phyloP scores from a whole-genome alignment of 2,797 vertebrate genomes.

The Phalloptychus januarius region DNA sequence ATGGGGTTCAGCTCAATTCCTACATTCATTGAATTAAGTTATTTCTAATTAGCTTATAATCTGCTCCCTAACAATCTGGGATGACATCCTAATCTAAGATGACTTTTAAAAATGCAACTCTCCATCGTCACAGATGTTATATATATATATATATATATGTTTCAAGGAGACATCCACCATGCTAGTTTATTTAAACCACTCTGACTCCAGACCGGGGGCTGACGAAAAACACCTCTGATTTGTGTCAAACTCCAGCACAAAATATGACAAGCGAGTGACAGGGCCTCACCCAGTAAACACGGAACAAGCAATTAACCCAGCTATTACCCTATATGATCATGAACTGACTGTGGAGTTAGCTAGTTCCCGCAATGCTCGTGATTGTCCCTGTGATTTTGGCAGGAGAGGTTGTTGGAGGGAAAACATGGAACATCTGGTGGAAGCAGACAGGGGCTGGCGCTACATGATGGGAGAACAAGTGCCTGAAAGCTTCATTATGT shows the following conservation, averaged over 20 bases:
- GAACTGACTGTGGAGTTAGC: constrained; percentile 58
- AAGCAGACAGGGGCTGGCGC: constrained; percentile 78
- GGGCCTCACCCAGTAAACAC: constrained; percentile 55
- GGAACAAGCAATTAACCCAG: constrained; percentile 75
- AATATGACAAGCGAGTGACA: constrained; percentile 60
- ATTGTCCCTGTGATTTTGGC: constrained; percentile 52
- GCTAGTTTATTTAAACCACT: constrained; percentile 10
- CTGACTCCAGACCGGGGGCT: constrained; percentile 26
- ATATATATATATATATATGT: no score
- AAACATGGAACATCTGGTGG: constrained; percentile 74
- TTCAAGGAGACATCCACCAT: background rate
- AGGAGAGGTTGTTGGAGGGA: constrained; percentile 66
- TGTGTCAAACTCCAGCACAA: constrained; percentile 46
- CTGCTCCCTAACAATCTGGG: background rate
- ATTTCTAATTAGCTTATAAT: background rate
- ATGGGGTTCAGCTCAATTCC: constrained; percentile 10
- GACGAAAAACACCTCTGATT: constrained; percentile 28
- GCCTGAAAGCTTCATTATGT: constrained; percentile 78
- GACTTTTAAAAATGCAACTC: constrained; percentile 2
- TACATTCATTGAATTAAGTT: background rate
- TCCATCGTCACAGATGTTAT: background rate
- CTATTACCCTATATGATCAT: constrained; percentile 63
- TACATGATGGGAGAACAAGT: constrained; percentile 72
- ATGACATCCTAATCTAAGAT: constrained; percentile 5
- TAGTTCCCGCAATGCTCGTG: constrained; percentile 41